phyloP scores from a whole-genome alignment of 2,113 vertebrate species.

The Alaudala cheleensis region DNA sequence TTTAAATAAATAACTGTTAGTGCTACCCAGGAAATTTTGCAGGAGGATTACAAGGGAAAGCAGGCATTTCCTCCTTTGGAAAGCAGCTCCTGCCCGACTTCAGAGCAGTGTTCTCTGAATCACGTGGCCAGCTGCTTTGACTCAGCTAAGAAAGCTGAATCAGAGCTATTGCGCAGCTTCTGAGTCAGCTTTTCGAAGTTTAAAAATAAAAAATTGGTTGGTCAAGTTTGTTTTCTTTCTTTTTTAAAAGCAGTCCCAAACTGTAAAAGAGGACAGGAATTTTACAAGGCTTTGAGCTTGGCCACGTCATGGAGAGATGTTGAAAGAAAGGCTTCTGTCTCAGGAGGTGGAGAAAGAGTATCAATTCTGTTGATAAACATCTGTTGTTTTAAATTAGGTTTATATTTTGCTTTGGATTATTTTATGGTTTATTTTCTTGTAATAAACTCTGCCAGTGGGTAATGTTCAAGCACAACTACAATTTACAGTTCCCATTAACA shows the following conservation, averaged over 20 bases:
- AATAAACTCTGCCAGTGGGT: background rate
- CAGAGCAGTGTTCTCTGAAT: background rate
- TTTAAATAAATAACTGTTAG: conserved; percentile 10
- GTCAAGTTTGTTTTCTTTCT: background rate
- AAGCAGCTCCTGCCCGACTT: background rate
- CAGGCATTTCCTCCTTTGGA: conserved; percentile 48
- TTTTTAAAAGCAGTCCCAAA: background rate
- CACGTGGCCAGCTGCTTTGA: conserved; percentile 40
- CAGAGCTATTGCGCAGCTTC: conserved; percentile 32
- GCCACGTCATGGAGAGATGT: accelerated
- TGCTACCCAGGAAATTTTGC: conserved; percentile 1
- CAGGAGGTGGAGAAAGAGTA: background rate
- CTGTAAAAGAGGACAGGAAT: background rate
- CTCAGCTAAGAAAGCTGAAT: conserved; percentile 47
- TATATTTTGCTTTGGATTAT: conserved; percentile 1
- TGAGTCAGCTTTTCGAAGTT: conserved; percentile 47
- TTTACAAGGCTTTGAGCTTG: background rate
- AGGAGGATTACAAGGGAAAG: background rate
- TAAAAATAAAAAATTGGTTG: background rate
- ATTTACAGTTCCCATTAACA: background rate
- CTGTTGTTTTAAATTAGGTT: background rate
- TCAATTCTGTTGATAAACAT: background rate
- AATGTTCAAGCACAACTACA: background rate
- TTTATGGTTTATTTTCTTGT: background rate
- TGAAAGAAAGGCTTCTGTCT: background rate